A percentile compares a stretch with the other conserved stretches of the same genome.
These are phyloP conservation scores for Drosophila macrospina DNA, from an alignment of 2,888 invertebrate species.

Conservation along the genomic window DNA sequence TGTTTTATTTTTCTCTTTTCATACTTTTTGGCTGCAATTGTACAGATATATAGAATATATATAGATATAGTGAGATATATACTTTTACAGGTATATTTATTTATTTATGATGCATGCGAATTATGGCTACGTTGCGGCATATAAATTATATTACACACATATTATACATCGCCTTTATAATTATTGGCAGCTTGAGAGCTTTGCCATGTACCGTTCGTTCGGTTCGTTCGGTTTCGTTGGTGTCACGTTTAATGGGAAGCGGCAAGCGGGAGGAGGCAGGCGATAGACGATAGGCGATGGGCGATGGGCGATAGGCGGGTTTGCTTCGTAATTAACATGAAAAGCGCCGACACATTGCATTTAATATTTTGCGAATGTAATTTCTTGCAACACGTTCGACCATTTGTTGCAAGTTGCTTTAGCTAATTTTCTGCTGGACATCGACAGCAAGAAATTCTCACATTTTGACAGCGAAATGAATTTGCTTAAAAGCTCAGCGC, in stretches of 20 bases:
- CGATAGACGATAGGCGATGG: no score
- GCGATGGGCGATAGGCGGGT: background rate
- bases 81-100: constrained; percentile 30
- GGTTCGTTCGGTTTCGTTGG: background rate
- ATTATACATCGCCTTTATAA: constrained; percentile 35
- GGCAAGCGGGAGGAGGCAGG: background rate
- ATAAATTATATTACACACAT: constrained; percentile 65
- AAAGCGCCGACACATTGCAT: constrained; percentile 65
- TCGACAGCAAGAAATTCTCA: constrained; percentile 9
- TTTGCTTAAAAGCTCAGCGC: constrained; percentile 24
- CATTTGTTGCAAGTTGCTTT: constrained; percentile 13
- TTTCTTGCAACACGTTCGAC: constrained; percentile 58
- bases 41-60: constrained; percentile 28
- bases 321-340: constrained; percentile 64
- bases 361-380: constrained; percentile 39
- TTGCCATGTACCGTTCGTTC: constrained; percentile 20
- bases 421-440: constrained; percentile 5
- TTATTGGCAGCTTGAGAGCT: constrained; percentile 64
- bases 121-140: constrained; percentile 60
- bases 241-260: background rate
- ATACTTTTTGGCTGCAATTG: constrained; percentile 29
- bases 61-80: background rate
- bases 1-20: no score
- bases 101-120: constrained; percentile 69
- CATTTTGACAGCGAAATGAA: constrained; percentile 27